A percentile compares a stretch with the other conserved stretches of the same genome.
phyloP scores from a whole-genome alignment of 2,888 invertebrate species.

The Lasius platythorax region DNA sequence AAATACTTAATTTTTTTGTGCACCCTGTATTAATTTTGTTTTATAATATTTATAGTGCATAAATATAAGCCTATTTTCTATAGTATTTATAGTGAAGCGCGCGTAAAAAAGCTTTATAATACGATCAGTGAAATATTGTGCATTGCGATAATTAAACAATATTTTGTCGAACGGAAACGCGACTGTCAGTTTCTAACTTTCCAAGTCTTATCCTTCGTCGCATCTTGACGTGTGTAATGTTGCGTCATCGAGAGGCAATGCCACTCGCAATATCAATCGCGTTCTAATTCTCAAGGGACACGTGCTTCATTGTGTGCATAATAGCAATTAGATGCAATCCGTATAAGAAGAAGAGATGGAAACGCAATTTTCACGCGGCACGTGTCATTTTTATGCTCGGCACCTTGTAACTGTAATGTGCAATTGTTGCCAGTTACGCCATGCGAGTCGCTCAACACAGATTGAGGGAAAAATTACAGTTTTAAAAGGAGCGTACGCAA shows the following conservation, averaged over 20 bases:
- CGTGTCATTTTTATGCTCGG: conserved; percentile 60
- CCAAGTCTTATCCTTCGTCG: conserved; percentile 31
- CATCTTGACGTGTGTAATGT: conserved; percentile 34
- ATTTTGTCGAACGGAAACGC: not conserved
- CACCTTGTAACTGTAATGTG: conserved; percentile 36
- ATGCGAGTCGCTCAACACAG: conserved; percentile 1
- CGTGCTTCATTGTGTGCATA: conserved; percentile 65
- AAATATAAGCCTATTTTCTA: not conserved
- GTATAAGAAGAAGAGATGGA: conserved; percentile 58
- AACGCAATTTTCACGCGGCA: conserved; percentile 53
- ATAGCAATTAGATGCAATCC: conserved; percentile 73
- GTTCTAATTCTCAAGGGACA: conserved; percentile 81
- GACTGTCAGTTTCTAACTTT: conserved; percentile 1
- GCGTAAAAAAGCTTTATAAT: not conserved
- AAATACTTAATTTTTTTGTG: not conserved
- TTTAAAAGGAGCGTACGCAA: not conserved
- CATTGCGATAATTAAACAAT: not conserved
- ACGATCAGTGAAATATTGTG: not conserved
- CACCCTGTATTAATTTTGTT: not conserved
- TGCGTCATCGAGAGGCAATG: conserved; percentile 66
- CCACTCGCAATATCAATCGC: conserved; percentile 73
- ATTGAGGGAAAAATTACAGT: conserved; percentile 17
- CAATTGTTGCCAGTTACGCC: conserved; percentile 52
- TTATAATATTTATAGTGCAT: not conserved
- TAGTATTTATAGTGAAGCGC: not conserved